Conservation (phyloP, 1,140 invertebrate genomes). For the Meloidogyne hapla region DNA sequence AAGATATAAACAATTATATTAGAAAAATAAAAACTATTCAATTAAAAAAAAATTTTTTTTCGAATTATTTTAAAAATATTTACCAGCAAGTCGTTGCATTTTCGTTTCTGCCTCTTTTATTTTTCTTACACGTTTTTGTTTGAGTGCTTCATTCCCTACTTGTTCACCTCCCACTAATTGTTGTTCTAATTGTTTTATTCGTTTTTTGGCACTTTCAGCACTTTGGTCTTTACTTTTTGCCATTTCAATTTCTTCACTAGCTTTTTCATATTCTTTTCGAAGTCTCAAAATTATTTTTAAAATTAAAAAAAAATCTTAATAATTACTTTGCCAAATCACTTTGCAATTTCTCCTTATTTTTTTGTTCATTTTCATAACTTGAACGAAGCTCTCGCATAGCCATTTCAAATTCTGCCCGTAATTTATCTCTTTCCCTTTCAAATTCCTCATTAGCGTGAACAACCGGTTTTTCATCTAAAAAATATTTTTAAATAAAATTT, state of each 20-base stretch:
- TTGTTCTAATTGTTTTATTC: conserved; percentile 73
- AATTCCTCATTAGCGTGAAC: conserved; percentile 50
- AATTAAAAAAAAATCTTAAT: too few relatives aligned
- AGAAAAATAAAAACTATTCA: too few relatives aligned
- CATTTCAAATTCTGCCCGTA: conserved; percentile 66
- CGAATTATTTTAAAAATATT: background rate
- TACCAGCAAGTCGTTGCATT: conserved; percentile 68
- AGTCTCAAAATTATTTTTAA: conserved; percentile 53
- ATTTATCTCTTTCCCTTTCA: conserved; percentile 66
- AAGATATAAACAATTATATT: too few relatives aligned
- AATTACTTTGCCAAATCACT: conserved; percentile 68
- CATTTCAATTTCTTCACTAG: conserved; percentile 65
- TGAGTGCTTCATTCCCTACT: conserved; percentile 71
- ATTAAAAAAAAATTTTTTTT: too few relatives aligned
- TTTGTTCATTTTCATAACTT: conserved; percentile 70
- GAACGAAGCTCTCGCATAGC: conserved; percentile 68
- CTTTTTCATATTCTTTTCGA: conserved; percentile 69
- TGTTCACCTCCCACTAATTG: conserved; percentile 76
- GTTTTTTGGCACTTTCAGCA: conserved; percentile 42
- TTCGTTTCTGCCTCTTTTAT: conserved; percentile 74
- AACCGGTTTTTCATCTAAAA: background rate
- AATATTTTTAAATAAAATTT: background rate
- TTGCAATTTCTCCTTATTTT: conserved; percentile 69
- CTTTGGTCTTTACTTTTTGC: conserved; percentile 19
- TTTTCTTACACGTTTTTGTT: conserved; percentile 71